Evolutionary conservation across 2,888 invertebrate species (phyloP).

Genomic region (Punctoribates punctum): DNA sequence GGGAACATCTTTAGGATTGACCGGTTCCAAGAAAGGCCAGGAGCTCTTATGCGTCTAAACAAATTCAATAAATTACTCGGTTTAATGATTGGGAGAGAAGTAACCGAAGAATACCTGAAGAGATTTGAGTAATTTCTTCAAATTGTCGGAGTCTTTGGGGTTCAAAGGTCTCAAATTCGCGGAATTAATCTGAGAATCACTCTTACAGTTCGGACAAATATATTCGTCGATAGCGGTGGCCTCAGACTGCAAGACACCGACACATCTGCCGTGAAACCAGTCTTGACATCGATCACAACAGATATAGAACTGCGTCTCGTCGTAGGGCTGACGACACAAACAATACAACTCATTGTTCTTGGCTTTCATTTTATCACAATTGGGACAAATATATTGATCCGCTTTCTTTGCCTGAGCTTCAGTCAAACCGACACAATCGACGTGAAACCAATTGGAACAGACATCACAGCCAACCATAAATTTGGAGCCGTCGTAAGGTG

Average conservation of each 20-base stretch:
- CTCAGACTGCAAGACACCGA: constrained; percentile 87
- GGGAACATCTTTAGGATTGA: constrained; percentile 90
- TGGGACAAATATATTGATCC: constrained; percentile 69
- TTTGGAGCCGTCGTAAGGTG: constrained; percentile 89
- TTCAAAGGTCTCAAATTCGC: constrained; percentile 80
- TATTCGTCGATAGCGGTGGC: constrained; percentile 94
- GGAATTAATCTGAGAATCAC: constrained; percentile 79
- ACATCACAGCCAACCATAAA: constrained; percentile 97
- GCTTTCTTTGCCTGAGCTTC: constrained; percentile 85
- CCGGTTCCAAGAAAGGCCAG: constrained; percentile 97
- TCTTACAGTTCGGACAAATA: constrained; percentile 90
- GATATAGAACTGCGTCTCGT: constrained; percentile 98
- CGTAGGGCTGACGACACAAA: constrained; percentile 91
- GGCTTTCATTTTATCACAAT: constrained; percentile 51
- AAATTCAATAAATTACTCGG: constrained; percentile 48
- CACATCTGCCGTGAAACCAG: constrained; percentile 98
- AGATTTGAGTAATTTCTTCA: constrained; percentile 81
- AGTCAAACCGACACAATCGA: constrained; percentile 88
- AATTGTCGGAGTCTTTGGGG: constrained; percentile 72
- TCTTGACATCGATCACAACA: constrained; percentile 98
- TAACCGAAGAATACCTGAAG: constrained; percentile 63
- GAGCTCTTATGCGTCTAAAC: constrained; percentile 93
- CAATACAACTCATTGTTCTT: constrained; percentile 78
- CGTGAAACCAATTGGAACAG: constrained; percentile 98
- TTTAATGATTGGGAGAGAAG: background rate